Evolutionary conservation across 2,797 vertebrate species (phyloP), one percentile per base, ranked within the genome.

Genomic region (Fratercula arctica): DNA sequence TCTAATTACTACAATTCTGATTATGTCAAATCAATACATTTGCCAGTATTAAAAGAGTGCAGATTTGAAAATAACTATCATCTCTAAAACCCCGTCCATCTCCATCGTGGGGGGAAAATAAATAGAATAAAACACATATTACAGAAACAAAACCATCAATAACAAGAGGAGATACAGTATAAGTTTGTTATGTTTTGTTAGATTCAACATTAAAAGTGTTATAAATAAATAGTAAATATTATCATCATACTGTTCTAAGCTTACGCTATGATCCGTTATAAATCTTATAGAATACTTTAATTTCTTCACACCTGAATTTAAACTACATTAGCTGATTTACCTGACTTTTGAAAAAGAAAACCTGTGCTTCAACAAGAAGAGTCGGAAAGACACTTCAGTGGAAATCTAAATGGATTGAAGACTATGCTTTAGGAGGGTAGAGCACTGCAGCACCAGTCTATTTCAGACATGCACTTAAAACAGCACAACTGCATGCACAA

Each of bases 391-490:
- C 59, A 70, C 8, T 76, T 50, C 29, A 60, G 37, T 45, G 45
- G 56, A 95, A 93, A 95, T 53, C 12, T 33, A 79, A 93, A 90
- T 8, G 29, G 82, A 79, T 60, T 51, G 60, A 74, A 89, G 69
- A 77, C 6, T 21, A 41, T 28, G n/a, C 26, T 93, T 69, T 39
- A 75, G 57, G 63, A 68, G 88, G 77, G 48, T 8, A 87, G 81
- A 96, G 76, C 85, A 94, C 95, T 63, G 39, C 92, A 96, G 63
- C 79, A 95, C 63, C 86, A 87, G 39, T 46, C 57, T 37, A 13
- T 57, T 79, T 67, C 92, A 96, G 96, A 91, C 97, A 97, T 95
- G 96, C 95, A 94, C 88, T 79, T 51, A 59, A 90, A 97, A 57
- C 80, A 94, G 37, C 91, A 97, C 88, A 96, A 86, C 69, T 16